Percentiles rank a stretch among this genome's conserved stretches.
Evolutionary conservation across 2,113 vertebrate species (phyloP).

Genomic region (Pitta sordida): DNA sequence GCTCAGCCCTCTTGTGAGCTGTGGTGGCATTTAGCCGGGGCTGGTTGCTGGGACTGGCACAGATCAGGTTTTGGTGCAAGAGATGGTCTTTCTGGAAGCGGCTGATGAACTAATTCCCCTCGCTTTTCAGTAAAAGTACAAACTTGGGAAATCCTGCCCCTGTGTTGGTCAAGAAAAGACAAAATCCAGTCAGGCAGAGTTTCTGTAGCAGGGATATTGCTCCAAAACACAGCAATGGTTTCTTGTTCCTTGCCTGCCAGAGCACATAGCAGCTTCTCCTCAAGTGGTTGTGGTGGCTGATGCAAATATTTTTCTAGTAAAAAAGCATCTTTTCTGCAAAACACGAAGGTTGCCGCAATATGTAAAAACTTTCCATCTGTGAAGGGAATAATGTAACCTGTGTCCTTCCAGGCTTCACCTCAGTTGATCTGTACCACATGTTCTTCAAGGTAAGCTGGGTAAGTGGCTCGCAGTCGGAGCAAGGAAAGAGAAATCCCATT

Average conservation of each 20-base stretch:
- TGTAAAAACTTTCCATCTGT: not conserved
- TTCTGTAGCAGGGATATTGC: not conserved
- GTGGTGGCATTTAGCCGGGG: not conserved
- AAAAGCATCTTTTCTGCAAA: conserved; percentile 11
- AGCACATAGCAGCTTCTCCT: not conserved
- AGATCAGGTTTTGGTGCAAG: not conserved
- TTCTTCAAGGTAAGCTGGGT: conserved; percentile 61
- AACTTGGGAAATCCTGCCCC: not conserved
- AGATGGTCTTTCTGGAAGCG: not conserved
- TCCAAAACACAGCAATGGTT: not conserved
- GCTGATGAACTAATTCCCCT: not conserved
- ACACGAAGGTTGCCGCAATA: not conserved
- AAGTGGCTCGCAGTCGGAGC: conserved; percentile 54
- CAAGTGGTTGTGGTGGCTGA: not conserved
- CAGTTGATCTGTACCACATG: conserved; percentile 39
- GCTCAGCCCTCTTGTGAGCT: not conserved
- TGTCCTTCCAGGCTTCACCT: conserved; percentile 59
- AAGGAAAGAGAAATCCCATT: conserved; percentile 41
- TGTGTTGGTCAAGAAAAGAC: not conserved
- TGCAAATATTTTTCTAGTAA: not conserved
- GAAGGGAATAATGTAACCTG: conserved; percentile 20
- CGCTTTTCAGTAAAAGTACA: not conserved
- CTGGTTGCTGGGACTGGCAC: not conserved
- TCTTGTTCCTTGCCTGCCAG: not conserved
- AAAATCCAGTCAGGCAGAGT: not conserved